These are phyloP conservation scores for Ptychodera flava DNA, from an alignment of 35 echinoderm and acorn worm species.

Conservation along the genomic window DNA sequence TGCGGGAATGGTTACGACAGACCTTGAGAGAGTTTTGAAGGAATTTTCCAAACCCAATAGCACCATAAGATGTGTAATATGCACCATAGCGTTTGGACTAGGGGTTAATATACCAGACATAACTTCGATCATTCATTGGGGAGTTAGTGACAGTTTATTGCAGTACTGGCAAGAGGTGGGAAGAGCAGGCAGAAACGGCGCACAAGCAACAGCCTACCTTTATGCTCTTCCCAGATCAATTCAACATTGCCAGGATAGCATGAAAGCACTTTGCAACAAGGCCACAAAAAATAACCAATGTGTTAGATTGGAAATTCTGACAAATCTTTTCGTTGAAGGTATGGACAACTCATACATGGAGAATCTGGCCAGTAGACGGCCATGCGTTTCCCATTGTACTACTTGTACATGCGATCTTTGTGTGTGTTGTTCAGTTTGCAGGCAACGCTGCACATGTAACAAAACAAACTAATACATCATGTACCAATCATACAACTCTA, in stretches of 20 bases:
- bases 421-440: too few relatives aligned
- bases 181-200: conserved; percentile 15
- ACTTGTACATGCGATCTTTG: not conserved
- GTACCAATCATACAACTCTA: too few relatives aligned
- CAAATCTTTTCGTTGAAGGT: not conserved
- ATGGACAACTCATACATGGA: not conserved
- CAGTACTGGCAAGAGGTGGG: conserved; percentile 32
- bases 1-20: too few relatives aligned
- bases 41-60: not conserved
- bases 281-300: not conserved
- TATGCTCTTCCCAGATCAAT: not conserved
- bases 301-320: not conserved
- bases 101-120: conserved; percentile 19
- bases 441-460: too few relatives aligned
- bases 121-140: conserved; percentile 18
- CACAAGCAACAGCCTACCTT: not conserved
- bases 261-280: not conserved
- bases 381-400: not conserved
- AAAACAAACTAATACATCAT: too few relatives aligned
- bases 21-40: too few relatives aligned
- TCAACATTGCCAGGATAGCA: not conserved
- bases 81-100: conserved; percentile 22
- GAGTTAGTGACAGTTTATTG: not conserved
- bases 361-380: not conserved
- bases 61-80: not conserved